These are phyloP conservation scores for Ceyx cyanopectus DNA, from an alignment of 2,113 vertebrate species.

Conservation along the genomic window DNA sequence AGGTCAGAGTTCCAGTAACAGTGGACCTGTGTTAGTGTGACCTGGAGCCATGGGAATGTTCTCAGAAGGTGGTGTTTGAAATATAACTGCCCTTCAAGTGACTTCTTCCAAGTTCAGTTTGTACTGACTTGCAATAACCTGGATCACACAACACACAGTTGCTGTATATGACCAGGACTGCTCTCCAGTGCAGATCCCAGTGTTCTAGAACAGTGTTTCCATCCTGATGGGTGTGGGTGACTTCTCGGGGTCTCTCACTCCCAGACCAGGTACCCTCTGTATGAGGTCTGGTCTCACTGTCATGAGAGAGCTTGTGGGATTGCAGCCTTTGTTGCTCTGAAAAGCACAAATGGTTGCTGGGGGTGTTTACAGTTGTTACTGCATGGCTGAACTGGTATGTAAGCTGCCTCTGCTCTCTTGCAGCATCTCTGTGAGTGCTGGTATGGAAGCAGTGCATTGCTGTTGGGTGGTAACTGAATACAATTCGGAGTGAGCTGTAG, in stretches of 20 bases:
- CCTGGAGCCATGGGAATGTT: neutral
- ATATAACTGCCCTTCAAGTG: slow-evolving; percentile 57
- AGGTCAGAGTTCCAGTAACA: slow-evolving; percentile 10
- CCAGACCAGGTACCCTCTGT: neutral
- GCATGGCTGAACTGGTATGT: neutral
- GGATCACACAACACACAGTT: neutral
- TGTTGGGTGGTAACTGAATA: neutral
- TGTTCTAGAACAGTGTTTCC: neutral
- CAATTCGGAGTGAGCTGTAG: neutral
- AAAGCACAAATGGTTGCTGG: neutral
- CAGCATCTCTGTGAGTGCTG: neutral
- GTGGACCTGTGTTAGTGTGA: neutral
- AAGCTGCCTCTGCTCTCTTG: neutral
- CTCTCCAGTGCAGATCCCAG: neutral
- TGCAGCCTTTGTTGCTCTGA: neutral
- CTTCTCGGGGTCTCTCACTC: neutral
- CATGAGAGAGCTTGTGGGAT: neutral
- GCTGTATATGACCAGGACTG: neutral
- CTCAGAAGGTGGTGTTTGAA: slow-evolving; percentile 26
- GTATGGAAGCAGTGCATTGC: neutral
- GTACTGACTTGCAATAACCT: neutral
- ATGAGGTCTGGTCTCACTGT: neutral
- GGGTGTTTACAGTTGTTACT: neutral
- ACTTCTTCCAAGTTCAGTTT: slow-evolving; percentile 13
- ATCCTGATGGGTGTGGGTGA: neutral